Conservation (phyloP, 2,797 vertebrate species). For the Tenualosa thibaudeaui region DNA sequence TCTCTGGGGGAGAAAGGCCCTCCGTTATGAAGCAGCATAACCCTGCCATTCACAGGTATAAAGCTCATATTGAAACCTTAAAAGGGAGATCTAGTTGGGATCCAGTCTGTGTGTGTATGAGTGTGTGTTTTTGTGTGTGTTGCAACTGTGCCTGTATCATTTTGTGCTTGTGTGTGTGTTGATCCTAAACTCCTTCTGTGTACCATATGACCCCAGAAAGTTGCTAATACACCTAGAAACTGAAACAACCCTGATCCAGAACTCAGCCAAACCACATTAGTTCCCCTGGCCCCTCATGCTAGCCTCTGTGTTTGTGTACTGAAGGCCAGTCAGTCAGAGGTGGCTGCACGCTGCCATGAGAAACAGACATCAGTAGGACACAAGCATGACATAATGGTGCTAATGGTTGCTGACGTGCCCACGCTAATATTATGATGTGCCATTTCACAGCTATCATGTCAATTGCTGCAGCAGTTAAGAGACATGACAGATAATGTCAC, state of each 20-base stretch:
- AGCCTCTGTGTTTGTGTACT: too few relatives aligned
- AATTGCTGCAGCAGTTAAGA: not conserved
- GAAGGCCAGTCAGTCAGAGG: not conserved
- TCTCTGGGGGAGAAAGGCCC: not conserved
- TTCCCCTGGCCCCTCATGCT: too few relatives aligned
- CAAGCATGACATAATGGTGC: not conserved
- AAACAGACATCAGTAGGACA: not conserved
- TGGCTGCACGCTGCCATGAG: not conserved
- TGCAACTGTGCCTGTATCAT: not conserved
- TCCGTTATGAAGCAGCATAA: not conserved
- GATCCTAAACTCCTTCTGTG: not conserved
- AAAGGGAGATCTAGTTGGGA: not conserved
- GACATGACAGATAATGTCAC: not conserved
- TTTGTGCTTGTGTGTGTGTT: not conserved
- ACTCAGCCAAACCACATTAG: not conserved
- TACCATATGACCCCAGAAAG: not conserved
- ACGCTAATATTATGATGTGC: slow-evolving; percentile 15
- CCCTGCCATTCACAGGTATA: not conserved
- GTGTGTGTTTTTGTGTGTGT: slow-evolving; percentile 20
- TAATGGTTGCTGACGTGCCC: not conserved
- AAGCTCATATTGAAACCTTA: not conserved
- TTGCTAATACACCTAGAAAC: not conserved
- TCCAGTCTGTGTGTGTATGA: not conserved
- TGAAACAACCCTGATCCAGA: not conserved
- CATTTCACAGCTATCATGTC: slow-evolving; percentile 5